Conservation (phyloP, 2,888 invertebrate species). For the Branchellion lobata region DNA sequence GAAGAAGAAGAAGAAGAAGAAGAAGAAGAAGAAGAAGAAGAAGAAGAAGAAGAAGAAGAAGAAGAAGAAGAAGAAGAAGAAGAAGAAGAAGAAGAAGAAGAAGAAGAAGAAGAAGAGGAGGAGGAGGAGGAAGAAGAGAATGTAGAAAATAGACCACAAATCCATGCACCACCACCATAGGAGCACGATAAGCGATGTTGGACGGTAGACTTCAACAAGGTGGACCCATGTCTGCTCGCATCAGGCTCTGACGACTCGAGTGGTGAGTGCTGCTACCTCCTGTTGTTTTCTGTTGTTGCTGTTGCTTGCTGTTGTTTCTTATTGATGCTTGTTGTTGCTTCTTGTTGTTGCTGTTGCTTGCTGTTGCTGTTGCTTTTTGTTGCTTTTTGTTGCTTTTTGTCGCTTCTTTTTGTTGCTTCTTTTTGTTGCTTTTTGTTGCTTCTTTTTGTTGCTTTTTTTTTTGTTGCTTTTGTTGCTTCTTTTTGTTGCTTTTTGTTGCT, state of each 20-base stretch:
- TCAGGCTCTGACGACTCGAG: conserved; percentile 89
- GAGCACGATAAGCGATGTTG: conserved; percentile 87
- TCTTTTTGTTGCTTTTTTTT: too few relatives aligned
- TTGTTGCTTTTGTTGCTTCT: background rate
- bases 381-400: background rate
- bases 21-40: too few relatives aligned
- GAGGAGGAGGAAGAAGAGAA: too few relatives aligned
- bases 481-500: background rate
- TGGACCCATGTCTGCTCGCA: conserved; percentile 83
- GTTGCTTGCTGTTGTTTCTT: background rate
- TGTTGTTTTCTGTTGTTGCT: too few relatives aligned
- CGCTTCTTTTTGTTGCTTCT: background rate
- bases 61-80: too few relatives aligned
- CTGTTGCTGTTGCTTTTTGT: background rate
- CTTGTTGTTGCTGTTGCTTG: too few relatives aligned
- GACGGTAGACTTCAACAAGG: conserved; percentile 91
- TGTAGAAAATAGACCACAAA: too few relatives aligned
- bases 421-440: background rate
- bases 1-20: too few relatives aligned
- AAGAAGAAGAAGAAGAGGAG: too few relatives aligned
- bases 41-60: too few relatives aligned
- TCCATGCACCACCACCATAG: too few relatives aligned
- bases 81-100: too few relatives aligned
- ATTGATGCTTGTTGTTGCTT: background rate
- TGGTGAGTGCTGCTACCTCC: conserved; percentile 55